These are phyloP conservation scores for Diloba caeruleocephala DNA, from an alignment of 2,888 invertebrate species.

Conservation along the genomic window DNA sequence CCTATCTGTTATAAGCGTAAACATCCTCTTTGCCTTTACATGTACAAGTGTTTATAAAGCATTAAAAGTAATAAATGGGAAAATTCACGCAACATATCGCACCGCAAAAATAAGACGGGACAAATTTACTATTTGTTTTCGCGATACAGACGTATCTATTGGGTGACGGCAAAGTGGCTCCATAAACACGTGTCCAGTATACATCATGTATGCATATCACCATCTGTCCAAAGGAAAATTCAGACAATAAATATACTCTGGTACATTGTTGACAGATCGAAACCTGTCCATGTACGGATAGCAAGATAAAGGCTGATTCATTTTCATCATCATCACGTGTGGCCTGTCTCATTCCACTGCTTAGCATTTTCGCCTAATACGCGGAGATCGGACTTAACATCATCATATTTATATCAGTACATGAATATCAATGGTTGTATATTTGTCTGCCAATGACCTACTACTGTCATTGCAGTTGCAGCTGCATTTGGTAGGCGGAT, in stretches of 20 bases:
- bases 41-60: too few relatives aligned
- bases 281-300: not conserved
- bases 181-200: not conserved
- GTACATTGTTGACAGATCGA: not conserved
- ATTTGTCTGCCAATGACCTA: too few relatives aligned
- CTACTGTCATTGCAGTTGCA: too few relatives aligned
- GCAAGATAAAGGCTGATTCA: not conserved
- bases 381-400: too few relatives aligned
- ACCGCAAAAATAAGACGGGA: not conserved
- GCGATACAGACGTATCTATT: not conserved
- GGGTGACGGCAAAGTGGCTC: not conserved
- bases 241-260: not conserved
- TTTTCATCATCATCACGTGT: too few relatives aligned
- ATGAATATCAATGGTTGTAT: too few relatives aligned
- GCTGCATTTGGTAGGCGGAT: too few relatives aligned
- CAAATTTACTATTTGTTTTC: slow-evolving; percentile 24
- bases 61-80: not conserved
- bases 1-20: too few relatives aligned
- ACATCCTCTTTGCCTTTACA: too few relatives aligned
- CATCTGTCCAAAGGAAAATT: slow-evolving; percentile 14
- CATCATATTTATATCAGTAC: too few relatives aligned
- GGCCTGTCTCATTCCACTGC: too few relatives aligned
- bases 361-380: too few relatives aligned
- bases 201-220: slow-evolving; percentile 1
- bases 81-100: not conserved